Evolutionary conservation across 1,140 invertebrate species (phyloP).

Genomic region (Drosophila fuyamai): DNA sequence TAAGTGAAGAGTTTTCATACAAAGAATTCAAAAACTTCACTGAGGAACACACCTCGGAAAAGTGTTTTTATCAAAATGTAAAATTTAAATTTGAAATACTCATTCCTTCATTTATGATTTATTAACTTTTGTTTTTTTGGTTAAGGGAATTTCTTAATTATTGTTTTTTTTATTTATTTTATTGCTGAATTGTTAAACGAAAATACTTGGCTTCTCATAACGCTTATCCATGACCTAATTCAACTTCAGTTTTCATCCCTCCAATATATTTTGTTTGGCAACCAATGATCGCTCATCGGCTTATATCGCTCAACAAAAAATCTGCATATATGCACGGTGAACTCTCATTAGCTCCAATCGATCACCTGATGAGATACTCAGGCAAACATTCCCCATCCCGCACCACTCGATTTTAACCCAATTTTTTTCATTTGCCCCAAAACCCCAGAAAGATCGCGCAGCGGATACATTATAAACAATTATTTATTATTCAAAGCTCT

Average conservation of each 20-base stretch:
- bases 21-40: not conserved
- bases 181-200: too few relatives aligned
- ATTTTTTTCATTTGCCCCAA: constrained; percentile 24
- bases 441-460: constrained; percentile 21
- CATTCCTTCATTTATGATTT: too few relatives aligned
- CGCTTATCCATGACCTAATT: not conserved
- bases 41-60: too few relatives aligned
- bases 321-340: not conserved
- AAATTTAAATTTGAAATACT: too few relatives aligned
- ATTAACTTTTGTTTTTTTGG: too few relatives aligned
- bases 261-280: not conserved
- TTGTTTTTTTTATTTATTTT: too few relatives aligned
- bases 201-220: too few relatives aligned
- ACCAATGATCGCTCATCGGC: constrained; percentile 5
- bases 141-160: too few relatives aligned
- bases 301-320: constrained; percentile 5
- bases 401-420: constrained; percentile 34
- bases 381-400: constrained; percentile 6
- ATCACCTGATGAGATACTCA: constrained; percentile 33
- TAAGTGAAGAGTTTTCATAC: not conserved
- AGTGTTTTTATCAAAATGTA: too few relatives aligned
- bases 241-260: not conserved
- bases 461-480: constrained; percentile 56
- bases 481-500: constrained; percentile 63
- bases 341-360: constrained; percentile 22